Conservation (phyloP, 2,797 vertebrate genomes). For the Sus cebifrons region DNA sequence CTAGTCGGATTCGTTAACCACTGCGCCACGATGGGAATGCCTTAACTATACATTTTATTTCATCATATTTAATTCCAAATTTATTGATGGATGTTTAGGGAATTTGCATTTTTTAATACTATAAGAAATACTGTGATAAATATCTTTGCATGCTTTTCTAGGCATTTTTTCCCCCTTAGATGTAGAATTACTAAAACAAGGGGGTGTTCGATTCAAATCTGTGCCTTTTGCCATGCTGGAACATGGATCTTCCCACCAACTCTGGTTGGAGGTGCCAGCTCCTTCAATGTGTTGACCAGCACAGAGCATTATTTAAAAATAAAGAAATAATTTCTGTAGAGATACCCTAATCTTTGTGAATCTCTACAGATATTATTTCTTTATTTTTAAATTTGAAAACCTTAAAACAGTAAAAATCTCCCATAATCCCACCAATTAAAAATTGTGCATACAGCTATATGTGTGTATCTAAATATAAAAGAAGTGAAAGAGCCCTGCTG, state of each 20-base stretch:
- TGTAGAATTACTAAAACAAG: slow-evolving; percentile 22
- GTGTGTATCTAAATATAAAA: not conserved
- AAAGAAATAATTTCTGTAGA: too few species aligned
- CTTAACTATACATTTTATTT: slow-evolving; percentile 36
- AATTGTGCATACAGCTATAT: not conserved
- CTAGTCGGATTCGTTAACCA: too few species aligned
- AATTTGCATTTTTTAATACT: not conserved
- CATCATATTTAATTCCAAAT: slow-evolving; percentile 17
- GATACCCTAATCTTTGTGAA: not conserved
- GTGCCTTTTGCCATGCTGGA: not conserved
- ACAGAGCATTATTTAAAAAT: not conserved
- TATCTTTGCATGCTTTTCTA: not conserved
- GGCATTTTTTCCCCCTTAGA: not conserved
- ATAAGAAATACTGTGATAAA: not conserved
- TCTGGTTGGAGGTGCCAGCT: not conserved
- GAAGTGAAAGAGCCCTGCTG: not conserved
- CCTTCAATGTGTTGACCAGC: not conserved
- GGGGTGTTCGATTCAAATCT: not conserved
- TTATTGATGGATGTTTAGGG: not conserved
- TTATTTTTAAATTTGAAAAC: not conserved
- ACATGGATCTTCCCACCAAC: not conserved
- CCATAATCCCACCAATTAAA: not conserved
- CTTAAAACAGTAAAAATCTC: not conserved
- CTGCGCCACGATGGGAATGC: too few species aligned
- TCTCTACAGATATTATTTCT: not conserved